These are phyloP conservation scores for Habropoda laboriosa DNA, from an alignment of 1,140 invertebrate species.

Conservation along the genomic window DNA sequence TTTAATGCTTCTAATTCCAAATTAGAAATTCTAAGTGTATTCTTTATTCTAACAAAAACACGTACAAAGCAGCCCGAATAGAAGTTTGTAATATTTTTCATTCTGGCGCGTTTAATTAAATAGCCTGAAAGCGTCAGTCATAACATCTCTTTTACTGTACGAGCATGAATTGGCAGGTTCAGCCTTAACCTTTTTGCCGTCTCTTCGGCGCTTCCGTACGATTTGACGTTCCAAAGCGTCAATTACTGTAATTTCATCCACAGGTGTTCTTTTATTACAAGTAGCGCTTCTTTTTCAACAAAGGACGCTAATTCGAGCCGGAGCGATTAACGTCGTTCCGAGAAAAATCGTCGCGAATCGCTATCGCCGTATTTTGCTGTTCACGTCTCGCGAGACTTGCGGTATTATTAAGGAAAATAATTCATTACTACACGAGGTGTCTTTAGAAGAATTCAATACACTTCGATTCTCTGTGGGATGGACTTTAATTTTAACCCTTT, in stretches of 20 bases:
- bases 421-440: background rate
- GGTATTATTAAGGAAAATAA: background rate
- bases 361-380: background rate
- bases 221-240: slow-evolving; percentile 9
- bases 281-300: background rate
- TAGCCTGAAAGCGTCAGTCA: background rate
- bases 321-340: background rate
- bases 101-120: background rate
- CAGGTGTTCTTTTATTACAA: slow-evolving; percentile 33
- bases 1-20: no score
- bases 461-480: no score
- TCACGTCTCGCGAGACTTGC: background rate
- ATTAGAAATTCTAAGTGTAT: no score
- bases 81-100: background rate
- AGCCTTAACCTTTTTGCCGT: background rate
- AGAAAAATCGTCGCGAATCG: background rate
- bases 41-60: no score
- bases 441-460: background rate
- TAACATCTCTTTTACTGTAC: background rate
- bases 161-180: background rate
- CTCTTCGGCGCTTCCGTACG: slow-evolving; percentile 5
- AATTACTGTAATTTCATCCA: slow-evolving; percentile 50
- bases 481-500: no score
- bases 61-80: no score
- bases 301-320: background rate